Evolutionary conservation across 2,888 invertebrate genomes (phyloP).

Genomic region (Dryococelus australis): DNA sequence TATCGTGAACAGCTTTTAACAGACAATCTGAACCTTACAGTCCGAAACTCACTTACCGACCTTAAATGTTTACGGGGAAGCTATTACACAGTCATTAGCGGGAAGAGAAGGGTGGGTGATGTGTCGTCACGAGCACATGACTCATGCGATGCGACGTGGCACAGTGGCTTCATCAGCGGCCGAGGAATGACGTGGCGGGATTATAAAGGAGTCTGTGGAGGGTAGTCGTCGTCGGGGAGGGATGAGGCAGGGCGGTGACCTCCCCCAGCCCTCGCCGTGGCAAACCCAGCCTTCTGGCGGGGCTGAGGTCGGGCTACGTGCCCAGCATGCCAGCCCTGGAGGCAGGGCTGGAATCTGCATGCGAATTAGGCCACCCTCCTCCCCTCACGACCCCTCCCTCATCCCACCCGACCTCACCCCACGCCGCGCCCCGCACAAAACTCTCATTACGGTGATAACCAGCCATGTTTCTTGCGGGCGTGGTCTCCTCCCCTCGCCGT

Average conservation of each 20-base stretch:
- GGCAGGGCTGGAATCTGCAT: slow-evolving; percentile 11
- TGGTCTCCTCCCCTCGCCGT: background rate
- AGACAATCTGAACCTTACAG: too few species aligned
- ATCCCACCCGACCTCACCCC: background rate
- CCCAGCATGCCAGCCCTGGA: background rate
- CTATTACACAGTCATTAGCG: background rate
- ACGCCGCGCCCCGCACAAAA: background rate
- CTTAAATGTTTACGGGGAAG: background rate
- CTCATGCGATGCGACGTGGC: background rate
- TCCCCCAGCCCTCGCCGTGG: background rate
- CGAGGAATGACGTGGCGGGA: slow-evolving; percentile 1
- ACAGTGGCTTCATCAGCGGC: slow-evolving; percentile 10
- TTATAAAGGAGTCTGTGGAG: background rate
- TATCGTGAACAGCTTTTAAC: too few species aligned
- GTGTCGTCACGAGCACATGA: background rate
- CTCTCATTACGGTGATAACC: slow-evolving; percentile 16
- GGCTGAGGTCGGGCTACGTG: background rate
- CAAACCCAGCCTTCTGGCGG: background rate
- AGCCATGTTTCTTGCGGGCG: slow-evolving; percentile 2
- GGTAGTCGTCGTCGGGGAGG: too few species aligned
- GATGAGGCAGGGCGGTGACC: background rate
- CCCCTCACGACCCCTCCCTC: background rate
- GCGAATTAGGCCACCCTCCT: background rate
- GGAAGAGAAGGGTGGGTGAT: background rate
- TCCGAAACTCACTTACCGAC: too few species aligned